These are phyloP conservation scores for Hozukius guyotensis DNA, from an alignment of 2,797 vertebrate species.

Conservation along the genomic window DNA sequence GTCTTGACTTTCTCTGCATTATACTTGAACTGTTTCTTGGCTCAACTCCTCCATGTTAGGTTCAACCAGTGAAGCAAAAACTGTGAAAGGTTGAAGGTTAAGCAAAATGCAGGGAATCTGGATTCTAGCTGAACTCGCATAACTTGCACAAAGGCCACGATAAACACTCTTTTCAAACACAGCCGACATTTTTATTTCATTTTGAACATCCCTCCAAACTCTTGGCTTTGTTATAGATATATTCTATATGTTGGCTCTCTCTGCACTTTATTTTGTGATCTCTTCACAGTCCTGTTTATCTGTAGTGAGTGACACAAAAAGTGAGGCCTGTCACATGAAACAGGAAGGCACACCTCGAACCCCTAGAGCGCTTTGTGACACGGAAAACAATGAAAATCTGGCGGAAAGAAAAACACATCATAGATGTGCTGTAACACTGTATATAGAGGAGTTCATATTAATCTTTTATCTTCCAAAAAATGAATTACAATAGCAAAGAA, in stretches of 20 bases:
- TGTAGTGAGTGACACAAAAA: neutral
- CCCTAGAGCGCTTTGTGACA: slow-evolving; percentile 8
- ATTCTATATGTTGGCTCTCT: neutral
- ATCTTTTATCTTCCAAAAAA: neutral
- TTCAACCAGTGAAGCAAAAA: neutral
- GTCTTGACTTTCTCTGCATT: neutral
- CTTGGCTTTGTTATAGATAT: neutral
- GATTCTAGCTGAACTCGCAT: neutral
- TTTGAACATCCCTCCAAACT: neutral
- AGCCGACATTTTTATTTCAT: neutral
- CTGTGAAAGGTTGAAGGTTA: neutral
- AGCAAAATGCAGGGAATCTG: neutral
- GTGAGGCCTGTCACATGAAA: slow-evolving; percentile 38
- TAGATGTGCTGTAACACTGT: neutral
- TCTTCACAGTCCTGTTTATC: slow-evolving; percentile 13
- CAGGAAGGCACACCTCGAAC: slow-evolving; percentile 54
- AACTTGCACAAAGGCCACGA: neutral
- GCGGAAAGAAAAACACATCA: neutral
- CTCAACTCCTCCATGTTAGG: neutral
- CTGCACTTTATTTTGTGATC: neutral
- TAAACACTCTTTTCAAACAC: slow-evolving; percentile 1
- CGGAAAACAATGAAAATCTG: slow-evolving; percentile 30
- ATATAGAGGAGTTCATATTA: neutral
- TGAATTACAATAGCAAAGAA: neutral
- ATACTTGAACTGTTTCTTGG: neutral